Evolutionary conservation across 1,140 invertebrate genomes (phyloP).

Genomic region (Leptonema lineaticorne): DNA sequence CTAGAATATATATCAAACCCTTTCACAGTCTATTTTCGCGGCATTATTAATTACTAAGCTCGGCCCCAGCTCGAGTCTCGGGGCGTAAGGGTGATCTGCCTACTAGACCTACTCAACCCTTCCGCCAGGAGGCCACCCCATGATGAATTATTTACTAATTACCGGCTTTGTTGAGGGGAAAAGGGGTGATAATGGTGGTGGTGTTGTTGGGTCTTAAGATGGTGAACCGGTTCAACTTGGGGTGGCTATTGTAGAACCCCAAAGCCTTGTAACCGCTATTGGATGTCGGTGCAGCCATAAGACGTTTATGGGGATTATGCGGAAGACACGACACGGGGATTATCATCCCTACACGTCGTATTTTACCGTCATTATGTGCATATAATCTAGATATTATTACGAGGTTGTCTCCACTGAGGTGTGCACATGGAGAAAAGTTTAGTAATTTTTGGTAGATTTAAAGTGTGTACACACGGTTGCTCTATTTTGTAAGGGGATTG

Average conservation of each 20-base stretch:
- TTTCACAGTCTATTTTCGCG: conserved; percentile 38
- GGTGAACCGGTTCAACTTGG: conserved; percentile 7
- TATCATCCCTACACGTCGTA: conserved; percentile 9
- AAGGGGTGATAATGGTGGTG: too few relatives aligned
- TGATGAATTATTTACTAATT: conserved; percentile 43
- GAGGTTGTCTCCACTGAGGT: too few relatives aligned
- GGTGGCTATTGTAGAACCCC: not conserved
- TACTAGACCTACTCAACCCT: conserved; percentile 18
- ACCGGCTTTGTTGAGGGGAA: conserved; percentile 36
- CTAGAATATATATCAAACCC: conserved; percentile 40
- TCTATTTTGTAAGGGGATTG: too few relatives aligned
- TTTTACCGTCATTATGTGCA: not conserved
- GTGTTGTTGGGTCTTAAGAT: conserved; percentile 40
- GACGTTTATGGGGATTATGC: conserved; percentile 31
- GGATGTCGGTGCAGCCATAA: conserved; percentile 30
- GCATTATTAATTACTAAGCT: conserved; percentile 41
- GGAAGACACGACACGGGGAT: conserved; percentile 25
- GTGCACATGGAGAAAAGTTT: too few relatives aligned
- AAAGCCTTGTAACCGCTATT: conserved; percentile 24
- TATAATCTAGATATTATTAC: conserved; percentile 10
- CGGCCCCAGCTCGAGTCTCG: conserved; percentile 10
- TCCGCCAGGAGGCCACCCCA: conserved; percentile 25
- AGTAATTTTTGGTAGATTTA: too few relatives aligned
- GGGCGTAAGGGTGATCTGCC: conserved; percentile 3
- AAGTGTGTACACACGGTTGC: too few relatives aligned